Conservation (phyloP, 2,113 vertebrate species). For the Nesoenas mayeri region DNA sequence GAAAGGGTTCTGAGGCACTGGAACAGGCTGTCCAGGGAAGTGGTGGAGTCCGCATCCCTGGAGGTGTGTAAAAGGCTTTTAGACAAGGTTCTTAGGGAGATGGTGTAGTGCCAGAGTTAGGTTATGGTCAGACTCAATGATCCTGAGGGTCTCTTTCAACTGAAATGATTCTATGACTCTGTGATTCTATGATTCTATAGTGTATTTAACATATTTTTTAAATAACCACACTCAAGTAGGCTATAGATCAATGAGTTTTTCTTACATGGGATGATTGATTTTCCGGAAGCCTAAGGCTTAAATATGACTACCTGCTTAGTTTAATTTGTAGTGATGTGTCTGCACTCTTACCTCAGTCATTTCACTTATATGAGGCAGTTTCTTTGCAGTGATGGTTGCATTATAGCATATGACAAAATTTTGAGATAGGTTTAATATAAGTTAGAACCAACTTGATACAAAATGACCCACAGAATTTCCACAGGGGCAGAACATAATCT, state of each 20-base stretch:
- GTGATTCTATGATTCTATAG: neutral
- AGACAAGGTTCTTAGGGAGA: too few relatives aligned
- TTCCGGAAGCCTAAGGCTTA: slow-evolving; percentile 20
- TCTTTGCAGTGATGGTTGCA: neutral
- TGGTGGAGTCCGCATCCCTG: too few relatives aligned
- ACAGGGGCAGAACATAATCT: neutral
- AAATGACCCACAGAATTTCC: slow-evolving; percentile 49
- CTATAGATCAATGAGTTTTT: neutral
- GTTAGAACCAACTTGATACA: slow-evolving; percentile 36
- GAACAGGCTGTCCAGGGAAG: too few relatives aligned
- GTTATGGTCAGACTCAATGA: too few relatives aligned
- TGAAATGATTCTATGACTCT: too few relatives aligned
- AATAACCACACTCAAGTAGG: neutral
- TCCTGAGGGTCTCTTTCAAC: too few relatives aligned
- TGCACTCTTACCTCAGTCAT: neutral
- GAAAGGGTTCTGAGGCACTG: too few relatives aligned
- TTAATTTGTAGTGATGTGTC: slow-evolving; percentile 18
- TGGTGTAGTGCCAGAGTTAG: too few relatives aligned
- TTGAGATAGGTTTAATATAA: slow-evolving; percentile 38
- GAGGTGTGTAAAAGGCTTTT: too few relatives aligned
- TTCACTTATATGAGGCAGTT: neutral
- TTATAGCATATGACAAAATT: neutral
- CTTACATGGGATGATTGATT: neutral
- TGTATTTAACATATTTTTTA: neutral
- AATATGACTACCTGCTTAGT: slow-evolving; percentile 10